Evolutionary conservation across 2,888 invertebrate genomes (phyloP), one percentile per base, ranked within the genome.

Genomic region (Nymphalis polychloros): DNA sequence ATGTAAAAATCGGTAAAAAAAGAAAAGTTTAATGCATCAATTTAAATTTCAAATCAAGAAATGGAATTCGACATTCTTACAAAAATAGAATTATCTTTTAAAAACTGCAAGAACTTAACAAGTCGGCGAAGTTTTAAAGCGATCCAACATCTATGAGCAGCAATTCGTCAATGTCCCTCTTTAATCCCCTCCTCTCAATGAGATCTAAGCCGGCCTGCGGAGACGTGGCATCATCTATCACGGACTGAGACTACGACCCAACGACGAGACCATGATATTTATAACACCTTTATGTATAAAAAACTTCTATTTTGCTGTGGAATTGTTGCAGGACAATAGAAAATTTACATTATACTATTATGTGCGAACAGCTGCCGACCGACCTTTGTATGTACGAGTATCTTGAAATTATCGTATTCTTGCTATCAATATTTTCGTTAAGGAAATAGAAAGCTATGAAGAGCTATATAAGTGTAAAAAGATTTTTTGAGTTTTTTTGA

Each of bases 81-180:
- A 35, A 53, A 27, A 55, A 55, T 57, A 57, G 19, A 57, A 57
- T 57, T 57, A 57, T 41, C 10, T 41, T 55, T 52, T 27, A 27
- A 55, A 57, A 57, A 53, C 8, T 41, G 47, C 47, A 31, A 20
- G 50, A 49, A 59, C 52, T 62, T 62, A 64, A 66, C 59, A 64
- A 72, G 67, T 64, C 68, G 70, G 72, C 63, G 64, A 71, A 74
- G 86, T 90, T 90, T 90, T 89, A 90, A 89, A 89, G 85, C 86
- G 85, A 89, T 89, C 87, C 84, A 86, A 88, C 84, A 89, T 87
- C 87, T 86, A 82, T 84, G 82, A 84, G 86, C 80, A 79, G 87
- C 87, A 85, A 91, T 91, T 85, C 88, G 89, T 91, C 90, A 90
- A 89, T 85, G 92, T 90, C 90, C 79, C 81, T 80, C 83, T 86